Conservation (phyloP, 2,888 invertebrate genomes). For the Bedellia somnulentella region DNA sequence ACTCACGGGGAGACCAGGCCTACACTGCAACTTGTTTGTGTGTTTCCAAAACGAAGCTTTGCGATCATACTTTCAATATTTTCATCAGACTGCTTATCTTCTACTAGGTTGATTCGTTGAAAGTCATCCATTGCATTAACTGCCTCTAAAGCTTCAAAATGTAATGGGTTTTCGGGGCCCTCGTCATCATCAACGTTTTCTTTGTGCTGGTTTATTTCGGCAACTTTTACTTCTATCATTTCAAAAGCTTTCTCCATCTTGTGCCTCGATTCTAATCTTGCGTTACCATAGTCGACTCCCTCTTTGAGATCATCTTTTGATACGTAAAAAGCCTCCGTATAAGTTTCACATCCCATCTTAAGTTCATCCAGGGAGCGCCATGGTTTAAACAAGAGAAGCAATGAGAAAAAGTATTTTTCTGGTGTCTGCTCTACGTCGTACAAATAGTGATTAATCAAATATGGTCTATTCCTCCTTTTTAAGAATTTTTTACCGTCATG, state of each 20-base stretch:
- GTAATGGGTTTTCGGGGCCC: constrained; percentile 12
- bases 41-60: no score
- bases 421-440: constrained; percentile 12
- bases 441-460: no score
- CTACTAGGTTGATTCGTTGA: constrained; percentile 7
- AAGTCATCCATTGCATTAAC: constrained; percentile 14
- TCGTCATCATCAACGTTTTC: constrained; percentile 10
- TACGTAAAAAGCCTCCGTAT: constrained; percentile 12
- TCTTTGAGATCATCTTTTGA: constrained; percentile 8
- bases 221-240: constrained; percentile 10
- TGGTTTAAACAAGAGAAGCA: constrained; percentile 14
- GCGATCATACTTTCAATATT: constrained; percentile 10
- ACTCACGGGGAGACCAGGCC: no score
- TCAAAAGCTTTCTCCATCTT: constrained; percentile 9
- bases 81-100: constrained; percentile 8
- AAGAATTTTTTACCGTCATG: constrained; percentile 8
- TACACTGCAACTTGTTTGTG: no score
- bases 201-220: constrained; percentile 10
- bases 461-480: constrained; percentile 14
- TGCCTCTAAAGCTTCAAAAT: constrained; percentile 13
- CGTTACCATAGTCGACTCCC: constrained; percentile 9
- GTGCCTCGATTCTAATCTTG: constrained; percentile 5
- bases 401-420: constrained; percentile 15
- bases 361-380: constrained; percentile 14
- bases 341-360: constrained; percentile 11